Evolutionary conservation across 2,888 invertebrate species (phyloP).

Genomic region (Schizaphis graminum): DNA sequence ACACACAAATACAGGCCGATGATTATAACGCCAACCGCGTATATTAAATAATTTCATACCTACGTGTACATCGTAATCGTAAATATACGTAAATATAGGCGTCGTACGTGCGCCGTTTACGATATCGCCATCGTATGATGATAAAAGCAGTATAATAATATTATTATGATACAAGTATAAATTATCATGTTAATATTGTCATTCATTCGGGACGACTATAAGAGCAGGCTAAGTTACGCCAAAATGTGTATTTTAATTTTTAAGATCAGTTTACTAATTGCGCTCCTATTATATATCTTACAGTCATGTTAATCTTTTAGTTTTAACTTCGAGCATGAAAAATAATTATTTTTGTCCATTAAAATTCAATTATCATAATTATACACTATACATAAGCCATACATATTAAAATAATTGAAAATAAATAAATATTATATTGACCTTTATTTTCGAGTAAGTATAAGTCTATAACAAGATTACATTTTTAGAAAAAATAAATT

Average conservation of each 20-base stretch:
- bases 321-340: not conserved
- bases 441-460: too few relatives aligned
- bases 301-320: not conserved
- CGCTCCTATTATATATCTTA: not conserved
- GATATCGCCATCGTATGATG: not conserved
- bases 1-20: not conserved
- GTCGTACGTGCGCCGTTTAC: constrained; percentile 1
- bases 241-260: not conserved
- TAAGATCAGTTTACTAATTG: not conserved
- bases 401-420: not conserved
- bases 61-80: not conserved
- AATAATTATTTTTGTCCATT: not conserved
- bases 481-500: not conserved
- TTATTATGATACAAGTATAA: not conserved
- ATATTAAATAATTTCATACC: not conserved
- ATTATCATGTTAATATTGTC: not conserved
- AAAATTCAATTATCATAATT: not conserved
- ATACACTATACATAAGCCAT: not conserved
- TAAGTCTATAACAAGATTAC: not conserved
- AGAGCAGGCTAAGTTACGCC: not conserved
- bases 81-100: not conserved
- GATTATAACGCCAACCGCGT: constrained; percentile 26
- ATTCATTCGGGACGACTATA: not conserved
- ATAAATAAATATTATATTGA: not conserved
- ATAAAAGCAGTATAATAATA: not conserved